These are phyloP conservation scores for Cervus canadensis DNA, from an alignment of 2,113 vertebrate genomes.

Conservation along the genomic window DNA sequence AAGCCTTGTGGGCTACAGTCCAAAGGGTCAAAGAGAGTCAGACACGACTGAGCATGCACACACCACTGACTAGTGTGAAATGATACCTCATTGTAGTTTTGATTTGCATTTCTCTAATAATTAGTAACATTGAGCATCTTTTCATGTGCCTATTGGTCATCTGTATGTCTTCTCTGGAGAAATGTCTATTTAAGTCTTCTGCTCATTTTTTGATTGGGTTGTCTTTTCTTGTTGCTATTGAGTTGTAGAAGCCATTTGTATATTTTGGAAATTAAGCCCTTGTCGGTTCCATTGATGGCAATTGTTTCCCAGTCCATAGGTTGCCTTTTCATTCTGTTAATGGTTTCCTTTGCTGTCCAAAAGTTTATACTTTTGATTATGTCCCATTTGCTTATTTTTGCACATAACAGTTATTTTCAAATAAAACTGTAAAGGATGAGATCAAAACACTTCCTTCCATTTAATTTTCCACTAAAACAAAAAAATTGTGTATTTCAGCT, in stretches of 20 bases:
- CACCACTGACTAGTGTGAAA: neutral
- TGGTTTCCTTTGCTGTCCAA: neutral
- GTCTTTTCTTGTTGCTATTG: neutral
- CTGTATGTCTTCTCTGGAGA: neutral
- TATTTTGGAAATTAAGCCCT: neutral
- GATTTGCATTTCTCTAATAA: neutral
- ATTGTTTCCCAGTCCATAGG: neutral
- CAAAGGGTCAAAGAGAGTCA: neutral
- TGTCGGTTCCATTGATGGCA: rapidly evolving
- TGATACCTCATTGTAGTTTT: neutral
- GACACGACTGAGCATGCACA: neutral
- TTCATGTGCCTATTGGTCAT: neutral
- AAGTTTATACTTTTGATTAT: neutral
- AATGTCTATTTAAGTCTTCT: neutral
- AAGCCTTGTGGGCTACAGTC: neutral
- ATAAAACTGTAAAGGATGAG: constrained; percentile 31
- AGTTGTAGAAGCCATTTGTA: neutral
- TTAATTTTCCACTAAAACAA: constrained; percentile 44
- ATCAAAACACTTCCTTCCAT: constrained; percentile 34
- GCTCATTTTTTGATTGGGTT: neutral
- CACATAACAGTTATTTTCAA: constrained; percentile 9
- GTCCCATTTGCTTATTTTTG: neutral
- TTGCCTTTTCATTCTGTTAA: neutral
- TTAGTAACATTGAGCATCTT: neutral
- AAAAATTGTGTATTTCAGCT: constrained; percentile 17